Conservation (phyloP, 2,888 invertebrate species). For the Pseudococcus longispinus region DNA sequence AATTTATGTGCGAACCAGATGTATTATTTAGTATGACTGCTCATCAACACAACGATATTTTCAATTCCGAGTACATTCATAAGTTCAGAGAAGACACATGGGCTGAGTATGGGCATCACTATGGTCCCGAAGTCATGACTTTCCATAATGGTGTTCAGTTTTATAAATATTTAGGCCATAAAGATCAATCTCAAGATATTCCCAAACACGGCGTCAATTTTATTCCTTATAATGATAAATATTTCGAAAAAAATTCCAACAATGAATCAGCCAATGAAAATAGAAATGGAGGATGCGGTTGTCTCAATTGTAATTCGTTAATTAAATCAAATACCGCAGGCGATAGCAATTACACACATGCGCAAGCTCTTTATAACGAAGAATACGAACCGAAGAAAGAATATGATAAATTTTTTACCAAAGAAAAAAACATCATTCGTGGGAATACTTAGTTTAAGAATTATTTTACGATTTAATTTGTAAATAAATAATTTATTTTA, state of each 20-base stretch:
- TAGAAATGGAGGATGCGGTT: not conserved
- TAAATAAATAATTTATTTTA: not conserved
- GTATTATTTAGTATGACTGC: conserved; percentile 79
- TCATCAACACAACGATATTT: conserved; percentile 29
- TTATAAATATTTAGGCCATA: conserved; percentile 37
- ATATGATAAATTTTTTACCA: conserved; percentile 25
- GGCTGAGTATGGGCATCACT: not conserved
- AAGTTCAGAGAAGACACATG: conserved; percentile 39
- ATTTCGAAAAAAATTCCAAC: conserved; percentile 1
- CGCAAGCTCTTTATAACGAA: not conserved
- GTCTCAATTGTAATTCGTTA: conserved; percentile 3
- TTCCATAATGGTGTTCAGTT: conserved; percentile 45
- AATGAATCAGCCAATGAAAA: not conserved
- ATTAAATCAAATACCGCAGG: not conserved
- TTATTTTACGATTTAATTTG: not conserved
- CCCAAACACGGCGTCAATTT: not conserved
- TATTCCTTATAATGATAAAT: not conserved
- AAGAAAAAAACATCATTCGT: conserved; percentile 43
- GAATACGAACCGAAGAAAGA: conserved; percentile 21
- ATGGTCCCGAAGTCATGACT: conserved; percentile 38
- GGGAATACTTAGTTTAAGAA: conserved; percentile 4
- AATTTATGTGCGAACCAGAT: conserved; percentile 94
- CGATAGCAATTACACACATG: not conserved
- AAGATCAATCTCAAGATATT: conserved; percentile 35
- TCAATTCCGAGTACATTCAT: conserved; percentile 38